Base-by-base conservation (phyloP, 2,888 invertebrate species). In the Netelia inedita region DNA sequence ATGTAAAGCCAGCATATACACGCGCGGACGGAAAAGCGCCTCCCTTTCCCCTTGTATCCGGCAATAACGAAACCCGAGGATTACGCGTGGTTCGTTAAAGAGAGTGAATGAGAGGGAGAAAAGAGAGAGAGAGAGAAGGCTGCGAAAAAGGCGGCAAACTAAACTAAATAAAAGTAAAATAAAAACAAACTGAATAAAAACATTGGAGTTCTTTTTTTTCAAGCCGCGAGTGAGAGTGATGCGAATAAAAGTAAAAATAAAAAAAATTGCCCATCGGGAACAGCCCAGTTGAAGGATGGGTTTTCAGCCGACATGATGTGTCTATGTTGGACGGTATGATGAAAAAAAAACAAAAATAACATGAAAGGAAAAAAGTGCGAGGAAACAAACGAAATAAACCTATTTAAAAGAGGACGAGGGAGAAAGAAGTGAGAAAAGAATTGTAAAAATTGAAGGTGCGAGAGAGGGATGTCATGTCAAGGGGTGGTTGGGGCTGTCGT, bases 181-280 rank as follows among this genome's bases (percentile, higher is more conserved):
- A 23, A 53, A 35, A 10, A 75, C 69, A 82, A 83, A 80, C 16
- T 46, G 73, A 86, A 85, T 79, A 81, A 86, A 85, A 86, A 71
- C 79, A 65, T 86, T 81, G 82, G 50, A 78, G 75, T 80, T 74
- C 76, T 71, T 80, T 75, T 79, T 53, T 83, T 75, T 74, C 46
- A 74, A 69, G 59, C 72, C 14, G 16, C 72, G 59, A 65, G 74
- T 19, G n/a, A 57, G 55, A 46, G 82, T 28, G 28, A 28, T 5
- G 28, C 3, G 28, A 28, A 78, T 68, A 61, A 43, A 21, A 16
- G 57, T 28, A 28, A 46, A 21, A 35, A 57, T 23, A 41, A 65
- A 63, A 75, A 50, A 23, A 66, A 75, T 75, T 63, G 53, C 9
- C 3, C 14, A 1, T 46, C 46, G 14, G 46, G 10, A 46, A 46